Base-by-base conservation (phyloP, 2,797 vertebrate species). In the Streptopelia turtur region DNA sequence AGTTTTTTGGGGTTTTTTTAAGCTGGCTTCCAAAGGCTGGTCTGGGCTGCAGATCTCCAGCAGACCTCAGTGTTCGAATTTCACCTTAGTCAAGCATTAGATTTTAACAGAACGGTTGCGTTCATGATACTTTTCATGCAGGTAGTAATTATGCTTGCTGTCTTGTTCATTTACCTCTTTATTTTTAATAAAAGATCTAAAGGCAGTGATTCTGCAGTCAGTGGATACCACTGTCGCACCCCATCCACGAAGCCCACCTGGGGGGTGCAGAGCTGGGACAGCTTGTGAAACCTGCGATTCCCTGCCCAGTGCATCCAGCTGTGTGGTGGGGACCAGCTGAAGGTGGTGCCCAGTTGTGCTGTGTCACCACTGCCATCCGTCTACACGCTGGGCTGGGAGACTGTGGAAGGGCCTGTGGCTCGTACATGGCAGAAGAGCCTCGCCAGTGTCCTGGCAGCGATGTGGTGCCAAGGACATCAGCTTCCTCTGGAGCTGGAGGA, bases 251-350 rank as follows among this genome's bases (percentile, higher is more conserved):
- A 88, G 72, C 33, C 37, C 39, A 6, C 37, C 18, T 6, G 15
- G 12, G 61, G 68, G 20, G 25, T 18, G 9, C 69, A 30, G 87
- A 77, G 63, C 79, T 3, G 2, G 35, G 49, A 33, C 87, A 87
- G 74, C 43, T 35, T 2, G 1, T 3, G 0, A 3, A 65, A 21
- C 37, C n/a, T 4, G 8, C 0, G 0, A 8, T 28, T 24, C n/a
- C 10, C 16, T 86, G 47, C 39, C 65, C 6, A 4, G n/a, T 17
- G 18, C 13, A 4, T 55, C 45, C 0, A 0, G 20, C 84, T 60
- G 25, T 0, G 0, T 1, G 5, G 11, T 17, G 45, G 60, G 53
- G 16, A 23, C 41, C 0, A 0, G 13, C 37, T 72, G 56, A 28
- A 10, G 37, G 30, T 0, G 0, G 25, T 9, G 30, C 10, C 25